Percentiles rank a stretch among this genome's conserved stretches.
Conservation (phyloP, 2,888 invertebrate genomes). For the Hylaea fasciaria region DNA sequence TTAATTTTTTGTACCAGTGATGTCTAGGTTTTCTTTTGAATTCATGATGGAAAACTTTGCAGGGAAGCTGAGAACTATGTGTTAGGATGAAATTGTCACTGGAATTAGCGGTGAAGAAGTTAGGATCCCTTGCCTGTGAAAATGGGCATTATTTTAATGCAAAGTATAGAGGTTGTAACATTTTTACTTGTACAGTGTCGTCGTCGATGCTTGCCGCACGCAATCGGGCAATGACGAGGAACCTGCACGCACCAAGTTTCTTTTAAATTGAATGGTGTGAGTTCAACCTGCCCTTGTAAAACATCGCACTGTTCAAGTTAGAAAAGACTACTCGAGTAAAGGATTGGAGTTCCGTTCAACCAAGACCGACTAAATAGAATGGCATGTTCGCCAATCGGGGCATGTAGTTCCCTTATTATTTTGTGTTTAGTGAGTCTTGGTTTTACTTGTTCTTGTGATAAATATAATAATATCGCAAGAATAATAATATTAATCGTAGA, state of each 20-base stretch:
- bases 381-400: slow-evolving; percentile 63
- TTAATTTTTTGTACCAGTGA: slow-evolving; percentile 69
- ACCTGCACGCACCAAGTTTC: slow-evolving; percentile 80
- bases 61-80: slow-evolving; percentile 83
- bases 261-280: slow-evolving; percentile 84
- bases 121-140: slow-evolving; percentile 87
- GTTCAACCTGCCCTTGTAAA: slow-evolving; percentile 74
- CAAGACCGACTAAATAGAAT: slow-evolving; percentile 84
- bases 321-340: slow-evolving; percentile 83
- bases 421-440: slow-evolving; percentile 86
- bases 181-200: slow-evolving; percentile 80
- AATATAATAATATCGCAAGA: slow-evolving; percentile 53
- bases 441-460: slow-evolving; percentile 77
- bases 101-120: slow-evolving; percentile 79
- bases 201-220: slow-evolving; percentile 64
- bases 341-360: slow-evolving; percentile 85
- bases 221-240: slow-evolving; percentile 67
- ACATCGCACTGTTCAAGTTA: slow-evolving; percentile 84
- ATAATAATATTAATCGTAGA: slow-evolving; percentile 50
- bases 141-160: slow-evolving; percentile 96
- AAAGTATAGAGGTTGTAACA: slow-evolving; percentile 95
- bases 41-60: slow-evolving; percentile 82
- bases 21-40: slow-evolving; percentile 78
- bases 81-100: slow-evolving; percentile 80
- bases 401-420: slow-evolving; percentile 63